These are phyloP conservation scores for Campoplex capitator DNA, from an alignment of 2,888 invertebrate species.

Conservation along the genomic window DNA sequence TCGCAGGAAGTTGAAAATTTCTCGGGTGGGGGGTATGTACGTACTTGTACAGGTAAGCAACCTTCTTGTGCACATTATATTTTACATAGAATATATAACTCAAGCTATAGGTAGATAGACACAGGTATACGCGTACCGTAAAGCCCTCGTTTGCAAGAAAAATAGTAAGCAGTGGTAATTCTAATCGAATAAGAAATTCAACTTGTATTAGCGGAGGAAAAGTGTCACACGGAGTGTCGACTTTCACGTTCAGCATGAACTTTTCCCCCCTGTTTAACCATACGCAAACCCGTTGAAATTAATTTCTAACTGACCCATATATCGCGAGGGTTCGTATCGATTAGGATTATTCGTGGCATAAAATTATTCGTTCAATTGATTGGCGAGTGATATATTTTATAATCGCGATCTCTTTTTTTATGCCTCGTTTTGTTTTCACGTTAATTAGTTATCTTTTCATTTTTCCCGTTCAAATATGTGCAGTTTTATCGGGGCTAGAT, in stretches of 20 bases:
- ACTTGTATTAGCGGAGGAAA: conserved; percentile 28
- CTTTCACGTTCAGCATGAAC: conserved; percentile 53
- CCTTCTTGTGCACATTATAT: background rate
- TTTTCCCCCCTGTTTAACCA: background rate
- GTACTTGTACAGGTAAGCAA: conserved; percentile 10
- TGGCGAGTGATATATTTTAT: background rate
- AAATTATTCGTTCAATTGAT: background rate
- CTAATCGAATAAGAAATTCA: conserved; percentile 48
- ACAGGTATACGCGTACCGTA: conserved; percentile 1
- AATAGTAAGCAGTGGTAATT: conserved; percentile 36
- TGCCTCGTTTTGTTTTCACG: background rate
- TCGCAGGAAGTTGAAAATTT: conserved; percentile 10
- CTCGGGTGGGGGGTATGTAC: background rate
- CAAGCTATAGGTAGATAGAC: background rate
- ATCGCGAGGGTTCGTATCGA: conserved; percentile 22
- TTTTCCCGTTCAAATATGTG: background rate
- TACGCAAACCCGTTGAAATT: conserved; percentile 21
- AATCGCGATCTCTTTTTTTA: background rate
- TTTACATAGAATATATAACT: background rate
- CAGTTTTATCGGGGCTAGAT: background rate
- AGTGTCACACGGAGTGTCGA: conserved; percentile 53
- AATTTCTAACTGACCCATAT: conserved; percentile 48
- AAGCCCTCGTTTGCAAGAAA: conserved; percentile 13
- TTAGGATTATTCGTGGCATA: conserved; percentile 12
- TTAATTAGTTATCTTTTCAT: background rate